A percentile compares a stretch with the other conserved stretches of the same genome.
These are phyloP conservation scores for Stramonita haemastoma DNA, from an alignment of 2,888 invertebrate species.

Conservation along the genomic window DNA sequence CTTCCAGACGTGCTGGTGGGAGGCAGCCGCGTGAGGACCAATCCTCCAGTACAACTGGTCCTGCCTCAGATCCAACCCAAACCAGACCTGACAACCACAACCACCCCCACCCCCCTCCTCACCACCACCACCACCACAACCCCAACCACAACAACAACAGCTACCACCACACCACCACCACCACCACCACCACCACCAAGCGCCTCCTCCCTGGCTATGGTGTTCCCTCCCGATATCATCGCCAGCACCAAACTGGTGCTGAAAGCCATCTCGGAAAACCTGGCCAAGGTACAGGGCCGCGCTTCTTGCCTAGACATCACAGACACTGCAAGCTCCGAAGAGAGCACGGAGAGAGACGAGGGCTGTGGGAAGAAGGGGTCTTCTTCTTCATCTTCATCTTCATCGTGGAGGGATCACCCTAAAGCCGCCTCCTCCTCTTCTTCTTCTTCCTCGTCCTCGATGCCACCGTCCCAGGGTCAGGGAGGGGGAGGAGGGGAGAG, in stretches of 20 bases:
- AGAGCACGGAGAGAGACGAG: not conserved
- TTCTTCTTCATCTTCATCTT: no score
- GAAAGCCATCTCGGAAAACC: slow-evolving; percentile 19
- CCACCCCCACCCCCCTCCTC: not conserved
- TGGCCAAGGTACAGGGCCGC: not conserved
- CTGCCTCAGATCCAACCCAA: slow-evolving; percentile 50
- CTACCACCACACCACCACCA: not conserved
- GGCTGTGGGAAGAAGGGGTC: not conserved
- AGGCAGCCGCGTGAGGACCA: slow-evolving; percentile 29
- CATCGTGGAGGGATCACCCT: not conserved
- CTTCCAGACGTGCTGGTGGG: not conserved
- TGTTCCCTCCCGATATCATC: not conserved
- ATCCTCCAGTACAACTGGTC: slow-evolving; percentile 54
- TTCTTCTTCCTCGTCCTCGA: not conserved
- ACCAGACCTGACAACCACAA: slow-evolving; percentile 13
- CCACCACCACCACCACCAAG: not conserved
- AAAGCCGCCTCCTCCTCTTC: not conserved
- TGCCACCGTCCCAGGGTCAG: not conserved
- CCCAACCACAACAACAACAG: not conserved
- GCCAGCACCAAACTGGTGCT: slow-evolving; percentile 30
- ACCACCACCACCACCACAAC: not conserved
- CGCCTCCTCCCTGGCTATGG: not conserved
- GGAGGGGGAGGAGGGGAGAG: not conserved
- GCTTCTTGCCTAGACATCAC: not conserved
- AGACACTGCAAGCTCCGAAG: not conserved